phyloP scores from a whole-genome alignment of 2,797 vertebrate genomes.

The Diglossa cyanea region DNA sequence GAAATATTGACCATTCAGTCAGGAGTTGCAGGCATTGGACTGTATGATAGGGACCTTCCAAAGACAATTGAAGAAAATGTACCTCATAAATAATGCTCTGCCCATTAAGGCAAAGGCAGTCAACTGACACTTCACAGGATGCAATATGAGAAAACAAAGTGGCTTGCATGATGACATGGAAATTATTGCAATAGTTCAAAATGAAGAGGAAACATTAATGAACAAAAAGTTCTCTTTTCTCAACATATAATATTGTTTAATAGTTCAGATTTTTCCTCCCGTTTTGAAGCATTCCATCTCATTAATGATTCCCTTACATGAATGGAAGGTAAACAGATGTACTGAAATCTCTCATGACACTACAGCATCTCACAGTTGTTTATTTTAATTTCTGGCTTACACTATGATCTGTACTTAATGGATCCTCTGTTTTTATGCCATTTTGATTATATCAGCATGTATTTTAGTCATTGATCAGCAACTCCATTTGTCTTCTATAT shows the following conservation, averaged over 20 bases:
- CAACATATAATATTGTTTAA: background rate
- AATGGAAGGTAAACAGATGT: background rate
- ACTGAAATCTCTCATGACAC: background rate
- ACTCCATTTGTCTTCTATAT: constrained; percentile 2
- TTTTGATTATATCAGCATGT: constrained; percentile 4
- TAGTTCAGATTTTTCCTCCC: background rate
- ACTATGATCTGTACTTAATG: background rate
- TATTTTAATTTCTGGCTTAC: constrained; percentile 13
- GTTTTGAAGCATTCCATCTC: background rate
- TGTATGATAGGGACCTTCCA: background rate
- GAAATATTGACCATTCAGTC: background rate
- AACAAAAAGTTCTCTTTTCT: background rate
- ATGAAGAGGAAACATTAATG: background rate
- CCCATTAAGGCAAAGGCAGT: background rate
- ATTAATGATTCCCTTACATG: background rate
- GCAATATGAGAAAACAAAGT: background rate
- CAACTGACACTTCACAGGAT: background rate
- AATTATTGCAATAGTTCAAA: background rate
- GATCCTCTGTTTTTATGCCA: background rate
- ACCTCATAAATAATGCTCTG: background rate
- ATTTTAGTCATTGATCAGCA: constrained; percentile 19
- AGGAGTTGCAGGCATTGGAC: background rate
- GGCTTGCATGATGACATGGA: background rate
- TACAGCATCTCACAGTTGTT: background rate
- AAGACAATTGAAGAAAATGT: background rate